Percentiles rank a stretch among this genome's conserved stretches.
Evolutionary conservation across 2,888 invertebrate species (phyloP).

Genomic region (Tricholauxania praeusta): DNA sequence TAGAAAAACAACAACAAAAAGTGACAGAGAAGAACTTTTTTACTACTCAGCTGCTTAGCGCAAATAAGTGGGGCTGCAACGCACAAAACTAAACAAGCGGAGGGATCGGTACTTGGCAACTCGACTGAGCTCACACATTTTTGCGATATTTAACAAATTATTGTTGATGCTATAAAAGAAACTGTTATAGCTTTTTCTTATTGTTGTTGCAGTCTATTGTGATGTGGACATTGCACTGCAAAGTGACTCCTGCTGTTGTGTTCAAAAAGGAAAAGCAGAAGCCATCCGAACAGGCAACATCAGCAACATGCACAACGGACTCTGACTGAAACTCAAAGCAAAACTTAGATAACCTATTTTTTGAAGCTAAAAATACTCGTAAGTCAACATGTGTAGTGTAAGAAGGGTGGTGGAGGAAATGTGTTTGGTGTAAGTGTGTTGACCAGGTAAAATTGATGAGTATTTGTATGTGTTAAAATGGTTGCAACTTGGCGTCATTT

Average conservation of each 20-base stretch:
- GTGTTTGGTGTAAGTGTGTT: no score
- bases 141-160: constrained; percentile 13
- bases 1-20: not conserved
- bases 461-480: no score
- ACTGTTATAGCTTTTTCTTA: not conserved
- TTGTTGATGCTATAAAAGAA: constrained; percentile 16
- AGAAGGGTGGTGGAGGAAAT: no score
- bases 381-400: no score
- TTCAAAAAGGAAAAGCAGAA: constrained; percentile 31
- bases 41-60: no score
- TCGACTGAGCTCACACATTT: not conserved
- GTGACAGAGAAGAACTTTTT: not conserved
- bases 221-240: constrained; percentile 53
- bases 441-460: no score
- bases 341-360: constrained; percentile 12
- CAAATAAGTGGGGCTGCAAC: no score
- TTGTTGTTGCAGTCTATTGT: constrained; percentile 42
- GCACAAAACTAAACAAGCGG: not conserved
- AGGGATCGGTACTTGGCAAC: not conserved
- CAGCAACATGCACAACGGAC: constrained; percentile 51
- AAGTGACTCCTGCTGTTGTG: constrained; percentile 46
- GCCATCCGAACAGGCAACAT: constrained; percentile 59
- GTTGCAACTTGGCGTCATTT: no score
- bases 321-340: not conserved
- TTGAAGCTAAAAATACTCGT: constrained; percentile 14